Evolutionary conservation across 2,113 vertebrate species (phyloP).

Genomic region (Copsychus sechellarum): DNA sequence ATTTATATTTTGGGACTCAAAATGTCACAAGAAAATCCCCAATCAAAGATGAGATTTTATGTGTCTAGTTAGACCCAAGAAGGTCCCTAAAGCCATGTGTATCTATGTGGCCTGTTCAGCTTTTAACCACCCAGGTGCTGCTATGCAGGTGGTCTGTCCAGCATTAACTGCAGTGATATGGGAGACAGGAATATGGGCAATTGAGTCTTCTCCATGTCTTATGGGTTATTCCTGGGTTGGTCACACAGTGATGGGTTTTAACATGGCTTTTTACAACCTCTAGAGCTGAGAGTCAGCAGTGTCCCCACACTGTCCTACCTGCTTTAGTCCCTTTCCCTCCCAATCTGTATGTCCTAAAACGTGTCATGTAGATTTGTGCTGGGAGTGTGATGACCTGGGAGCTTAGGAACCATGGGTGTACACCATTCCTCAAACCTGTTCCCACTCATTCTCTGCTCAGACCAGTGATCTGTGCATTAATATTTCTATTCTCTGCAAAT

Average conservation of each 20-base stretch:
- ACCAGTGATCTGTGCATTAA: not conserved
- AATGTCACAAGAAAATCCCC: not conserved
- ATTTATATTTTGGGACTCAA: not conserved
- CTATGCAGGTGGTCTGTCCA: not conserved
- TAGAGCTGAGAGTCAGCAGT: not conserved
- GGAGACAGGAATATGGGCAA: not conserved
- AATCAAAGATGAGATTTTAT: not conserved
- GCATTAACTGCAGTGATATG: not conserved
- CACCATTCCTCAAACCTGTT: not conserved
- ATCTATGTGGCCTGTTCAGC: not conserved
- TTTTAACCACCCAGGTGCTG: not conserved
- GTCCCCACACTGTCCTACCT: not conserved
- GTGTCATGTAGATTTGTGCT: not conserved
- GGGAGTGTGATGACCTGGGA: not conserved
- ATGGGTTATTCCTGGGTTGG: not conserved
- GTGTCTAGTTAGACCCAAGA: not conserved
- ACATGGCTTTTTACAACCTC: not conserved
- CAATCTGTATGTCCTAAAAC: not conserved
- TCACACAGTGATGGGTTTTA: not conserved
- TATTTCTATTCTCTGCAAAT: not conserved
- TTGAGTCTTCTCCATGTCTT: not conserved
- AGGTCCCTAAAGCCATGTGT: not conserved
- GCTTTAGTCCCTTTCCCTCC: not conserved
- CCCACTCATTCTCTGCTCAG: not conserved
- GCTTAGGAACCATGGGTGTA: not conserved